Conservation (phyloP, 2,888 invertebrate species). For the Omphaloscelis lunosa region DNA sequence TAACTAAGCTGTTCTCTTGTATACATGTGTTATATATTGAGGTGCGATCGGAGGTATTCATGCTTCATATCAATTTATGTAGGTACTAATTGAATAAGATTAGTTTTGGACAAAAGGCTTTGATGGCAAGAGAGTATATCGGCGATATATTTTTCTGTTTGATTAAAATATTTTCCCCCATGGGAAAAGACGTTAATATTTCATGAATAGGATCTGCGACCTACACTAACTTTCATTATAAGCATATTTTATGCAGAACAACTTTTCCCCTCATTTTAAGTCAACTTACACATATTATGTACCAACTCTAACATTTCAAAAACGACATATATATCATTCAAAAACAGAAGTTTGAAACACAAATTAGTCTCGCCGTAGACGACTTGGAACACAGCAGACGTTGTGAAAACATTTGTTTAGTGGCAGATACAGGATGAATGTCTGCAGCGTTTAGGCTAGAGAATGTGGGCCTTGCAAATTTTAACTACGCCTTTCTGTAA, state of each 20-base stretch:
- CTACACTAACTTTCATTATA: neutral
- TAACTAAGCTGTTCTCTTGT: constrained; percentile 59
- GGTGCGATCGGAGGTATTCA: constrained; percentile 7
- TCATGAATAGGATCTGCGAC: neutral
- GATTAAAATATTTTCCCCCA: neutral
- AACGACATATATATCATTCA: constrained; percentile 14
- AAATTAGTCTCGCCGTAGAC: constrained; percentile 28
- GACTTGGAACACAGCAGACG: constrained; percentile 21
- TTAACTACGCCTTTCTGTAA: neutral
- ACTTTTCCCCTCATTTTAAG: neutral
- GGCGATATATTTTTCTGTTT: neutral
- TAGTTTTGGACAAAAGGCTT: neutral
- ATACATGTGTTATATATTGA: constrained; percentile 39
- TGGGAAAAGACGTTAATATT: neutral
- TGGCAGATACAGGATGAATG: constrained; percentile 4
- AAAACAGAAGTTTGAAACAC: constrained; percentile 34
- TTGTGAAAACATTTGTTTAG: constrained; percentile 35
- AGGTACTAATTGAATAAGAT: constrained; percentile 9
- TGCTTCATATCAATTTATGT: constrained; percentile 4
- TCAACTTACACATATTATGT: neutral
- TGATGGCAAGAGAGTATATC: neutral
- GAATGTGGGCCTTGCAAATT: neutral
- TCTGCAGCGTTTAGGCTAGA: constrained; percentile 1
- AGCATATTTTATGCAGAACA: neutral
- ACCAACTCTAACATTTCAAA: neutral